phyloP scores from a whole-genome alignment of 1,140 invertebrate species.

The Rhagoletis zephyria region DNA sequence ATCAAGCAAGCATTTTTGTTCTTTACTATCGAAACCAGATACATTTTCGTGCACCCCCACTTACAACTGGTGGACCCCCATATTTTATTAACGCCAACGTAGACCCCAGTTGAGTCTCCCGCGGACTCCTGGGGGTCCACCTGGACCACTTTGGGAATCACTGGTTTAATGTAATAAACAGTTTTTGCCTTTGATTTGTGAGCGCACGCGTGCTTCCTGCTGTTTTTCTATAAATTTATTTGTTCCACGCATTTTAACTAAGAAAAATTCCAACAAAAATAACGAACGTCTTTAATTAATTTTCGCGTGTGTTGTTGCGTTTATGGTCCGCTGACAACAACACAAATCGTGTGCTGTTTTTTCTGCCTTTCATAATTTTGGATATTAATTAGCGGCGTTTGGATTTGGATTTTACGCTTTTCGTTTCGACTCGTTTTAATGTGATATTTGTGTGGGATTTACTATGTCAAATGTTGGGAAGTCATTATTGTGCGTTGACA shows the following conservation, averaged over 20 bases:
- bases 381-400: background rate
- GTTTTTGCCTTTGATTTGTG: background rate
- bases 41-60: no score
- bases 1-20: no score
- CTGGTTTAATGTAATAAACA: background rate
- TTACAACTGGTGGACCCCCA: background rate
- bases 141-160: no score
- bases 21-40: no score
- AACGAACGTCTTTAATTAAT: background rate
- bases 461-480: background rate
- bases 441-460: background rate
- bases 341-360: background rate
- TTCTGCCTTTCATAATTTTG: background rate
- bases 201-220: background rate
- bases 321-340: background rate
- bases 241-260: background rate
- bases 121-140: no score
- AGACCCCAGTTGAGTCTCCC: no score
- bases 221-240: background rate
- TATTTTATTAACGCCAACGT: background rate
- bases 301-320: background rate
- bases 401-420: constrained; percentile 23
- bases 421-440: background rate
- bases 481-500: constrained; percentile 7
- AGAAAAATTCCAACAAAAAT: background rate